phyloP scores from a whole-genome alignment of 2,888 invertebrate genomes.

The Lasioglossum morio region DNA sequence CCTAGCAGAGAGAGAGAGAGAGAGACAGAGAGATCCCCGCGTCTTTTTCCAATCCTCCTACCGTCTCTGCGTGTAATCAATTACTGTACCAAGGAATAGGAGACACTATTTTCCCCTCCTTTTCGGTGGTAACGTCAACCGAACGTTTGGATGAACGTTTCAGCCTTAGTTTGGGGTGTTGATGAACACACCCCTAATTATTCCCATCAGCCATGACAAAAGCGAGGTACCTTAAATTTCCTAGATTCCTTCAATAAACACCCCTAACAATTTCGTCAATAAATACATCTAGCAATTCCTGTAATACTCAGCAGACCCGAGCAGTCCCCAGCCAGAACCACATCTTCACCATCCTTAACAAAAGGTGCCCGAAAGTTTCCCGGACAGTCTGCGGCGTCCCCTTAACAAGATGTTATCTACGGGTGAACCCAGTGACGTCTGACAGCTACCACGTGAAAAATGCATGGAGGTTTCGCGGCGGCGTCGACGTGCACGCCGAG shows the following conservation, averaged over 20 bases:
- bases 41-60: constrained; percentile 21
- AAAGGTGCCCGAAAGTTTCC: not conserved
- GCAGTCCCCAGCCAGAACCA: not conserved
- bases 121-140: not conserved
- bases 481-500: constrained; percentile 36
- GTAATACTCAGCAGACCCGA: not conserved
- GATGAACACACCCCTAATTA: not conserved
- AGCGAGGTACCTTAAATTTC: too few species aligned
- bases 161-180: not conserved
- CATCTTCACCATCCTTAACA: not conserved
- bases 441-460: constrained; percentile 50
- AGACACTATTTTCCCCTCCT: not conserved
- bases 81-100: constrained; percentile 41
- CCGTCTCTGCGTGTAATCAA: constrained; percentile 38
- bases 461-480: constrained; percentile 30
- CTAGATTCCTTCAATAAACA: too few species aligned
- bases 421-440: not conserved
- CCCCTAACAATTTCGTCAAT: too few species aligned
- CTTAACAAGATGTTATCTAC: constrained; percentile 31
- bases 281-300: too few species aligned
- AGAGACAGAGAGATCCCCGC: not conserved
- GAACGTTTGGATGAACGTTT: not conserved
- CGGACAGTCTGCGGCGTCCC: not conserved
- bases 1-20: not conserved
- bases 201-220: not conserved